Conservation (phyloP, 2,113 vertebrate species). For the Callochromis pleurospilus region DNA sequence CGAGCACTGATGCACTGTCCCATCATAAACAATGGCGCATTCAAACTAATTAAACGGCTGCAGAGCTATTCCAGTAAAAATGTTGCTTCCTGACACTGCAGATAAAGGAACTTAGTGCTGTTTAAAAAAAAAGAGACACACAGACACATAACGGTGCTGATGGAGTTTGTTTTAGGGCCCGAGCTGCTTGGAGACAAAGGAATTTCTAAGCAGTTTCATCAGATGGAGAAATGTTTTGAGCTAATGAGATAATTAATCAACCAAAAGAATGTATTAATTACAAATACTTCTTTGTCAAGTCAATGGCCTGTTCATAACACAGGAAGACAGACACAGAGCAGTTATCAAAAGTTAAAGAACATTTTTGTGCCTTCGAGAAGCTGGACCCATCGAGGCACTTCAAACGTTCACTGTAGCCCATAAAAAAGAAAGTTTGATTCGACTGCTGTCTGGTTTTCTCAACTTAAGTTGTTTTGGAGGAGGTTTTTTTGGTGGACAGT, state of each 20-base stretch:
- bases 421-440: not conserved
- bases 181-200: not conserved
- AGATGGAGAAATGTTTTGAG: not conserved
- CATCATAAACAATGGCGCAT: constrained; percentile 35
- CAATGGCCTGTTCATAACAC: not conserved
- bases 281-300: not conserved
- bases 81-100: not conserved
- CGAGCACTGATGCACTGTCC: not conserved
- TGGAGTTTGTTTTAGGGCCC: not conserved
- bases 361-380: not conserved
- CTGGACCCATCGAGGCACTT: not conserved
- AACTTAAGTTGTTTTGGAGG: not conserved
- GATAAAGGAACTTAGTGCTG: not conserved
- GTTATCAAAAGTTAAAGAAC: not conserved
- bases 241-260: not conserved
- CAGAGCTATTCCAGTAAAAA: constrained; percentile 8
- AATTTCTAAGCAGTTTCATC: not conserved
- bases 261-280: not conserved
- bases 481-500: not conserved
- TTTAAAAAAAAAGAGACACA: not conserved
- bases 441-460: not conserved
- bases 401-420: not conserved
- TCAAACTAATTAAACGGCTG: constrained; percentile 48
- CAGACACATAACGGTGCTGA: not conserved
- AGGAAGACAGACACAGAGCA: not conserved